Evolutionary conservation across 2,888 invertebrate species (phyloP).

Genomic region (Eupithecia exiguata): DNA sequence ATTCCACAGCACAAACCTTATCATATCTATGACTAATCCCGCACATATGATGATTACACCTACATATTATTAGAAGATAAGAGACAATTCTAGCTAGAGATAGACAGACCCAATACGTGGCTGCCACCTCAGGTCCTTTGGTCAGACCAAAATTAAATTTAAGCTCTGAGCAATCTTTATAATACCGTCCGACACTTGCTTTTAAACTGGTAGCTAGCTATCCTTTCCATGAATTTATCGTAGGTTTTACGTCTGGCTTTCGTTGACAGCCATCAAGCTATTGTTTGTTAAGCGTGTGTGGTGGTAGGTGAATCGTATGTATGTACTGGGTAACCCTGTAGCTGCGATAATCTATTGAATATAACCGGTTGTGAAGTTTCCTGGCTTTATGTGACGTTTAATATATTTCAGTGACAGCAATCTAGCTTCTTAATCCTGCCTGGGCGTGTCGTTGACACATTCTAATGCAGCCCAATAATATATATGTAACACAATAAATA

Average conservation of each 20-base stretch:
- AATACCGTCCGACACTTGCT: neutral
- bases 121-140: neutral
- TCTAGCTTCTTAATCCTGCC: neutral
- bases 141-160: neutral
- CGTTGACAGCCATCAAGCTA: neutral
- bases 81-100: neutral
- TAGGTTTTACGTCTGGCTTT: neutral
- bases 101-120: neutral
- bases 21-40: neutral
- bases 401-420: too few species aligned
- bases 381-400: too few species aligned
- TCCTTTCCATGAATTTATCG: neutral
- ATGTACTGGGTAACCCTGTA: neutral
- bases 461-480: too few species aligned
- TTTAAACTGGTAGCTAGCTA: neutral
- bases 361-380: neutral
- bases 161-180: neutral
- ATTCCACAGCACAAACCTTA: neutral
- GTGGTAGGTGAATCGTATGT: neutral
- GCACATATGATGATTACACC: neutral
- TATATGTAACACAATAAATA: neutral
- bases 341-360: neutral
- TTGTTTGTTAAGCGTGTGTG: conserved; percentile 9
- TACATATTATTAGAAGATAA: neutral
- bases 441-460: neutral